A percentile compares a stretch with the other conserved stretches of the same genome.
Conservation (phyloP, 1,140 invertebrate species). For the Helicoverpa armigera region DNA sequence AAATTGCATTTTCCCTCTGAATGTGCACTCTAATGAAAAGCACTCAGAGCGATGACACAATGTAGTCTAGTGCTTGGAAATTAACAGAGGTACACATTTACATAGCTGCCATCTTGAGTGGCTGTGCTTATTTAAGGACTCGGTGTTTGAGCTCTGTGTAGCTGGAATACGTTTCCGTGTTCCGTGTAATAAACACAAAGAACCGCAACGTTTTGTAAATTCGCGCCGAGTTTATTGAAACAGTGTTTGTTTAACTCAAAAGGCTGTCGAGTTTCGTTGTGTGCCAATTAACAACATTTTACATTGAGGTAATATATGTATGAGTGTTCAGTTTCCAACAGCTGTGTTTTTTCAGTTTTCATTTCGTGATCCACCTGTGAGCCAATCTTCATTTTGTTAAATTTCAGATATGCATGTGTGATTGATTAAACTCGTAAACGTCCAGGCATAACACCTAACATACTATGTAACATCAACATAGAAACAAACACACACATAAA, state of each 20-base stretch:
- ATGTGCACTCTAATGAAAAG: slow-evolving; percentile 69
- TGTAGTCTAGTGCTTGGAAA: slow-evolving; percentile 62
- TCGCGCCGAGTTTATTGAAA: slow-evolving; percentile 24
- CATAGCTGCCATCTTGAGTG: slow-evolving; percentile 52
- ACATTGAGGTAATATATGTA: not conserved
- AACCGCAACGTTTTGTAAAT: slow-evolving; percentile 34
- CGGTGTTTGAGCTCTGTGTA: not conserved
- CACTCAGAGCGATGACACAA: slow-evolving; percentile 61
- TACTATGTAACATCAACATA: too few species aligned
- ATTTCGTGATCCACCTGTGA: too few species aligned
- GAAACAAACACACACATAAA: too few species aligned
- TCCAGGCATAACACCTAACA: too few species aligned
- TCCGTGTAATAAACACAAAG: slow-evolving; percentile 18
- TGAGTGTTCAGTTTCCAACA: too few species aligned
- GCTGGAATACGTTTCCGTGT: slow-evolving; percentile 42
- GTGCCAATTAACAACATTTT: slow-evolving; percentile 1
- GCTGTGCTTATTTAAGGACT: slow-evolving; percentile 30
- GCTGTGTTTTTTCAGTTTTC: not conserved
- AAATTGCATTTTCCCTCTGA: slow-evolving; percentile 67
- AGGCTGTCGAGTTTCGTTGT: slow-evolving; percentile 8
- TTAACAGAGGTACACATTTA: slow-evolving; percentile 60
- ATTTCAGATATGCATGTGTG: too few species aligned
- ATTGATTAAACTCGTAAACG: too few species aligned
- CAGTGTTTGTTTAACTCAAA: slow-evolving; percentile 17
- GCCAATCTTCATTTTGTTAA: too few species aligned